Base-by-base conservation (phyloP, 2,113 vertebrate genomes). In the Poeciliopsis retropinna region DNA sequence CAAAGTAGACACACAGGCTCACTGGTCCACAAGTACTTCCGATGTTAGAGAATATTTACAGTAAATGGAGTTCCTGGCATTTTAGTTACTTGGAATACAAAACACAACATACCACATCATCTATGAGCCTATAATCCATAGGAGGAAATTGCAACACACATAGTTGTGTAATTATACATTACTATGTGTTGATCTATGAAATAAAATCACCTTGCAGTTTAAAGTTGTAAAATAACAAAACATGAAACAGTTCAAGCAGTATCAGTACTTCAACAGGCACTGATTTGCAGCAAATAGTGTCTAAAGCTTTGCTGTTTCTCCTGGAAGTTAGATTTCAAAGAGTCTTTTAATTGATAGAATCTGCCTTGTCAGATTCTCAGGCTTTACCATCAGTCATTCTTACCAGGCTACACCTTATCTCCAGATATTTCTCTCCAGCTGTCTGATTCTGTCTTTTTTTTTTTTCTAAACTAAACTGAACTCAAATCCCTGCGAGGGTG, bases 301-400 rank as follows among this genome's bases (percentile, higher is more conserved):
- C 79, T 82, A 75, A 86, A 76, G 73, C 70, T 44, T 47, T 64
- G 83, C 68, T 85, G 84, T 47, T 89, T 86, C 69, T 78, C 65
- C 60, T 13, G 73, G 54, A 60, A 71, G 68, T 82, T 60, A 69
- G 71, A 85, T 83, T 76, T 76, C 73, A 80, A 85, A 75, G 82
- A 66, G 81, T 75, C 80, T 88, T 78, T 84, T 89, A 88, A 89
- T 91, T 87, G 87, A 88, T 86, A 76, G 83, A 86, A 89, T 91
- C 88, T 87, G 82, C 81, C 85, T 81, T 86, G 88, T 89, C 87
- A 84, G 84, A 84, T 88, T 74, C 83, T 54, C 76, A 69, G 72
- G 81, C 80, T 72, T 88, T 73, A 80, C 84, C 84, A 88, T 90
- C 85, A 84, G 83, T 88, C 88, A 86, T 75, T 64, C 66, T 76